These are phyloP conservation scores for Vulpes vulpes DNA, from an alignment of 2,113 vertebrate genomes.

Conservation along the genomic window DNA sequence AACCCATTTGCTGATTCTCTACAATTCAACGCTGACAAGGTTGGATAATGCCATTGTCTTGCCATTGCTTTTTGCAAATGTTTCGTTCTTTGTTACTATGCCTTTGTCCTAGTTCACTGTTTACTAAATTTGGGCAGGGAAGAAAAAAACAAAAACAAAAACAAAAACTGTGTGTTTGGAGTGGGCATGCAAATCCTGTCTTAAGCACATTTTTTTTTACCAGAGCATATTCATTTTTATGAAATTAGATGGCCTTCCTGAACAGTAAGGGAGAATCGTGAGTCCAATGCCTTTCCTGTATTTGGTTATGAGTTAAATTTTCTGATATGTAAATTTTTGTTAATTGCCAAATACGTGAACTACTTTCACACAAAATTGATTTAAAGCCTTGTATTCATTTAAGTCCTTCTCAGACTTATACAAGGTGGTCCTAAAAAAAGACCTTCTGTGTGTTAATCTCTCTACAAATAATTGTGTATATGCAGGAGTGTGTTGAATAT, in stretches of 20 bases:
- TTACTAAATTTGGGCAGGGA: not conserved
- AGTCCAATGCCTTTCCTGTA: not conserved
- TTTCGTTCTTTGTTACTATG: constrained; percentile 70
- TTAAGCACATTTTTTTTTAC: constrained; percentile 60
- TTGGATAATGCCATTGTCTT: constrained; percentile 84
- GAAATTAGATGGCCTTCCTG: constrained; percentile 48
- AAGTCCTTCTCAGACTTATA: constrained; percentile 42
- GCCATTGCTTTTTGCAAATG: constrained; percentile 70
- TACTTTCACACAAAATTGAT: not conserved
- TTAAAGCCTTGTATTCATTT: constrained; percentile 48
- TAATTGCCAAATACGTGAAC: constrained; percentile 35
- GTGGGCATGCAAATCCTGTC: constrained; percentile 62
- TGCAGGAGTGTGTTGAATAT: constrained; percentile 63
- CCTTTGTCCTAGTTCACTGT: constrained; percentile 56
- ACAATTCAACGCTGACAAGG: constrained; percentile 88
- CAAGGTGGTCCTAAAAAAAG: not conserved
- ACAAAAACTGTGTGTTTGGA: constrained; percentile 49
- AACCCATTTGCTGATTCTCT: constrained; percentile 92
- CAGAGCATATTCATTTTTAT: constrained; percentile 51
- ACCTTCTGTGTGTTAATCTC: not conserved
- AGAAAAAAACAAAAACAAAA: not conserved
- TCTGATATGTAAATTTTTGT: constrained; percentile 34
- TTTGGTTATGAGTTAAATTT: constrained; percentile 67
- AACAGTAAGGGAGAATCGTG: constrained; percentile 62
- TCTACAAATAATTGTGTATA: not conserved